Conservation (phyloP, 2,888 invertebrate genomes). For the Hypomecis atomaria region DNA sequence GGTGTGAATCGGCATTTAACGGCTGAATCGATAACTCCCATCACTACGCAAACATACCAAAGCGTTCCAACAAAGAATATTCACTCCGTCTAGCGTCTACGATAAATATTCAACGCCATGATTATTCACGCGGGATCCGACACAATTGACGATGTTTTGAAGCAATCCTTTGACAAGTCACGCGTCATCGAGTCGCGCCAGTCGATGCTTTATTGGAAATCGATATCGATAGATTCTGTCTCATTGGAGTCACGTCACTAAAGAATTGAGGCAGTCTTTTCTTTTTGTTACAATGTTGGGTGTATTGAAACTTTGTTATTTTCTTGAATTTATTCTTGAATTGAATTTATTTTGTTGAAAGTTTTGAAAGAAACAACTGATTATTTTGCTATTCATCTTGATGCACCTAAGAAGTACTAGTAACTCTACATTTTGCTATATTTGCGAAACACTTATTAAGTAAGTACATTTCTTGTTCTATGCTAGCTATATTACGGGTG, state of each 20-base stretch:
- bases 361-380: background rate
- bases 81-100: background rate
- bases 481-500: no score
- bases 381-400: no score
- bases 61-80: background rate
- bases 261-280: conserved; percentile 9
- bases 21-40: background rate
- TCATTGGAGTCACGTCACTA: conserved; percentile 22
- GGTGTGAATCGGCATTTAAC: no score
- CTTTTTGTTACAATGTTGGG: conserved; percentile 2
- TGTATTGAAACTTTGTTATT: background rate
- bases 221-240: conserved; percentile 20
- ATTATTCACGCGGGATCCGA: conserved; percentile 11
- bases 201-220: conserved; percentile 16
- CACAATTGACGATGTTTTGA: conserved; percentile 12
- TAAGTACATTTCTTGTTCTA: no score
- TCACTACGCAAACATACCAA: no score
- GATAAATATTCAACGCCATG: conserved; percentile 1
- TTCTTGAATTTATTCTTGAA: background rate
- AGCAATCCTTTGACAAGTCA: conserved; percentile 12
- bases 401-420: no score
- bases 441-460: no score
- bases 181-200: conserved; percentile 14
- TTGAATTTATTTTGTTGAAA: background rate
- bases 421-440: no score